Base-by-base conservation (phyloP, 1,140 invertebrate species). In the Saccostrea echinata region DNA sequence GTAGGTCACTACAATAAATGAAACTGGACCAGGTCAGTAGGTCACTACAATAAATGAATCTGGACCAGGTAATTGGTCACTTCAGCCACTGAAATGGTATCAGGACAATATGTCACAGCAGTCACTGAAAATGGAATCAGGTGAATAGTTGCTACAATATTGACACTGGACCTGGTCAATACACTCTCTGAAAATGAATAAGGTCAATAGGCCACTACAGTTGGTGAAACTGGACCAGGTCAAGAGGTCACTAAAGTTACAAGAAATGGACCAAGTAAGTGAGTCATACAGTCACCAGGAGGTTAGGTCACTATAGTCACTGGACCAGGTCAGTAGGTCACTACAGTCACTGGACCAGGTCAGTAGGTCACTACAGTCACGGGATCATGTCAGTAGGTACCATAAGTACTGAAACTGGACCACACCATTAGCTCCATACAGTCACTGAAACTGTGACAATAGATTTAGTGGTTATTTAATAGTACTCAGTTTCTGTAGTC, bases 171-270 rank as follows among this genome's bases (percentile, higher is more conserved):
- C 35, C 35, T 3, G 35, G 35, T 95, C 16, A 84, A 55, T 94
- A 13, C 61, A 84, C 21, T 88, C n/a, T 61, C 85, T 94, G 16
- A 93, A 93, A 88, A 1, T 92, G 43, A 92, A 94, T 86, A 91
- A 94, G 92, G 93, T 93, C 16, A 84, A 55, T 35, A 52, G 91
- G n/a, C n/a, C n/a, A n/a, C n/a, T n/a, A n/a, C n/a, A n/a, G n/a
- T n/a, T n/a, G n/a, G n/a, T n/a, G n/a, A n/a, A n/a, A n/a, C n/a
- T n/a, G n/a, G n/a, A n/a, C n/a, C n/a, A 94, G 92, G 93, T 93
- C 30, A n/a, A 86, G 2, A 43, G 35, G 35, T 43, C 35, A 43
- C 35, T 43, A 43, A 2, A 43, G 6, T 43, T 6, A 43, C 35
- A 3, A 6, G 6, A 43, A 43, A 2, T 43, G 6, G 35, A 43